These are phyloP conservation scores for Notothenia coriiceps DNA, from an alignment of 2,113 vertebrate genomes.

Conservation along the genomic window DNA sequence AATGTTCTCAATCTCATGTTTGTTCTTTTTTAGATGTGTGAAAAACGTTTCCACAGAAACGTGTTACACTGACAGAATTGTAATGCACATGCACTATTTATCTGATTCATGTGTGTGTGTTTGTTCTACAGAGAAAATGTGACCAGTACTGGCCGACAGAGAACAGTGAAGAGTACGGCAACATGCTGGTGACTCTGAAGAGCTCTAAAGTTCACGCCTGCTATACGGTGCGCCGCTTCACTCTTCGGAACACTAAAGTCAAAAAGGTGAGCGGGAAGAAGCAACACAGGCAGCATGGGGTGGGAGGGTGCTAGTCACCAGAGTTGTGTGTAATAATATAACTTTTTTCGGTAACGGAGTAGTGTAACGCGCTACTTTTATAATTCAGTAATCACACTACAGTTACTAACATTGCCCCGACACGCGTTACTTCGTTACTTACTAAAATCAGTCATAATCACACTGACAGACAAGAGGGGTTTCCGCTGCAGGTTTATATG, in stretches of 20 bases:
- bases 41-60: background rate
- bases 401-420: too few species aligned
- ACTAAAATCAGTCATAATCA: too few species aligned
- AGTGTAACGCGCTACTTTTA: too few species aligned
- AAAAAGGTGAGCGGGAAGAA: constrained; percentile 86
- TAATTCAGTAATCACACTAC: too few species aligned
- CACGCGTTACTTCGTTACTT: too few species aligned
- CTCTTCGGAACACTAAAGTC: constrained; percentile 90
- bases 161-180: constrained; percentile 94
- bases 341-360: too few species aligned
- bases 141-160: constrained; percentile 97
- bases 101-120: constrained; percentile 7
- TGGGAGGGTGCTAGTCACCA: background rate
- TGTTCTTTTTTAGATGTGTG: too few species aligned
- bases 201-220: constrained; percentile 93
- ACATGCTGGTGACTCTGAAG: constrained; percentile 91
- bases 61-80: background rate
- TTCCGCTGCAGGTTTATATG: too few species aligned
- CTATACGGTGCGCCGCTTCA: constrained; percentile 92
- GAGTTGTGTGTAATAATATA: too few species aligned
- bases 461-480: too few species aligned
- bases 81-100: background rate
- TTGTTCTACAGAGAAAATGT: constrained; percentile 89
- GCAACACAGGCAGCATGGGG: background rate
- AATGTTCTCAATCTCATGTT: too few species aligned